Evolutionary conservation across 2,888 invertebrate genomes (phyloP), one percentile per base, ranked within the genome.

Genomic region (Torymus texanus): DNA sequence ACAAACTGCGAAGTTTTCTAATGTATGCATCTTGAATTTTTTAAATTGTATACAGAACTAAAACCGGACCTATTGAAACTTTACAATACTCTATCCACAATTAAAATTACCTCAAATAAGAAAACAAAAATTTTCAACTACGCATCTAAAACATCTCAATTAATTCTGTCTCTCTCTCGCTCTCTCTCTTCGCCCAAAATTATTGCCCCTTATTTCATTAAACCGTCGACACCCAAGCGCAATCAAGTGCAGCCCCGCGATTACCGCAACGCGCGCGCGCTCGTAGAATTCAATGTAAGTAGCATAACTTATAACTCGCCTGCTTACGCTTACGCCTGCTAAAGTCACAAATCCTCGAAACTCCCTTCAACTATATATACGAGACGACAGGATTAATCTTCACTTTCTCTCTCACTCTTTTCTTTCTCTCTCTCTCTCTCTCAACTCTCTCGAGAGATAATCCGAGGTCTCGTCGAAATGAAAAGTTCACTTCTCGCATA

Each of bases 341-440:
- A 71, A 75, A 67, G 71, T 72, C 76, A 53, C 75, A 62, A 79
- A 79, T 79, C 76, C 61, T 72, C 50, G 67, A 76, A 80, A 73
- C 66, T 80, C 41, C 62, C 66, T n/a, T 18, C 41, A 11, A 58
- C 50, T 13, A 14, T 21, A 21, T 21, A 21, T 21, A 10, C 51
- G 18, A 12, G 18, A 21, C 50, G 78, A 74, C 78, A 78, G 74
- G 78, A 78, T 78, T 78, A 78, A 74, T 73, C 74, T 67, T 58
- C 68, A 58, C 73, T 41, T 41, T 41, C 41, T 41, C 29, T 29
- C 29, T 29, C 21, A 21, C 21, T 5, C 5, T 5, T 29, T 5
- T 3, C 29, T 29, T 5, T 3, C 29, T 29, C 29, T 29, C 29
- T 29, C 29, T 29, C 5, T 29, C 29, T 0, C 29, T 74, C 24